Conservation (phyloP, 2,797 vertebrate genomes). For the Argya squamiceps region DNA sequence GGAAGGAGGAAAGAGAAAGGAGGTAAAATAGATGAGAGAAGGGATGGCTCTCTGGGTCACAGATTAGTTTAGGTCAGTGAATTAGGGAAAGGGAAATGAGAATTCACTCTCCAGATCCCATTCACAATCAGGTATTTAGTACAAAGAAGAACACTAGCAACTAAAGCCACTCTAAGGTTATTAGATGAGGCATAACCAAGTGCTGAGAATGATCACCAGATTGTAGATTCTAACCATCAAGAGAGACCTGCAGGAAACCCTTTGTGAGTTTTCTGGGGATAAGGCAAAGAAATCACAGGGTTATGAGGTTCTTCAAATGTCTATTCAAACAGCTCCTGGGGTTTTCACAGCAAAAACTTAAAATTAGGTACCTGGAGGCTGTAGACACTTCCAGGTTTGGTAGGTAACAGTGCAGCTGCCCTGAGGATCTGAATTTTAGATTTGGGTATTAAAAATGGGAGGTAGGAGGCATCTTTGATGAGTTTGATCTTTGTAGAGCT, state of each 20-base stretch:
- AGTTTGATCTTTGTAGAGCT: background rate
- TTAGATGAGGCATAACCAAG: background rate
- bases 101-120: background rate
- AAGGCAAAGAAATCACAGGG: background rate
- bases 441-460: background rate
- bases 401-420: background rate
- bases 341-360: background rate
- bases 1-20: background rate
- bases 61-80: background rate
- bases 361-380: background rate
- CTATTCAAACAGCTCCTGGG: background rate
- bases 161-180: background rate
- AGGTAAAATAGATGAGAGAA: background rate
- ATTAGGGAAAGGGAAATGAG: background rate
- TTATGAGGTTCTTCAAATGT: background rate
- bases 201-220: background rate
- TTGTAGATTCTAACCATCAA: background rate
- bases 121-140: background rate
- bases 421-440: background rate
- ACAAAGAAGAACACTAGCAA: background rate
- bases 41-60: background rate
- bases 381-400: background rate
- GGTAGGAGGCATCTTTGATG: background rate
- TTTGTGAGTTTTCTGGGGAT: background rate
- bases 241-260: background rate